Base-by-base conservation (phyloP, 37 sponge, comb jelly and placozoan species). In the Hexactinellida sp. region DNA sequence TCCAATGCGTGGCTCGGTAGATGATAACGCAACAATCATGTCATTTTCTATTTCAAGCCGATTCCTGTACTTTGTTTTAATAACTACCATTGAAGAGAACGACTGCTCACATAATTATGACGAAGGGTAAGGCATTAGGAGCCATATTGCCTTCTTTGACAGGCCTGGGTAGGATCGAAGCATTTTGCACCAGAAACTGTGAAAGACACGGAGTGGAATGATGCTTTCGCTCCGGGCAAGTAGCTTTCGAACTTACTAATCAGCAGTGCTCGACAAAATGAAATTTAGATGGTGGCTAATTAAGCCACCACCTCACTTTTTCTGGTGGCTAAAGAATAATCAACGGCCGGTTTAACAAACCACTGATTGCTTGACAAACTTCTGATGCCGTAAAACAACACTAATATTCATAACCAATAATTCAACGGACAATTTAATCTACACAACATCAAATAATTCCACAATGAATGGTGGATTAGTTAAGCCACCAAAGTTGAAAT, bases 11-110 rank as follows among this genome's bases (percentile, higher is more conserved):
- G 76, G 76, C 76, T 63, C 34, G 21, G 76, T 63, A 28, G 76
- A 63, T 63, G 76, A 63, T 63, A 63, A 63, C 13, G 76, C 76
- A n/a, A 63, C 76, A 63, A 63, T 63, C 76, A 63, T 63, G 76
- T 63, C 76, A 3, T n/a, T 63, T n/a, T 63, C 76, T 63, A 63
- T 10, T 63, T 63, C 76, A 63, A 63, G 76, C 28, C 76, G 76
- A 63, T 63, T 63, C 76, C 76, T 63, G 76, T 63, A 28, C 30
- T 63, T 63, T 7, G 76, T 63, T 63, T 63, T 63, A 7, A 63
- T 63, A 7, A 63, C 76, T 63, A 63, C 76, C 76, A 63, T 63
- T 63, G 76, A 21, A 63, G 76, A 63, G 76, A 63, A 63, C 76
- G 76, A 63, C 76, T 63, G 76, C 13, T 63, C 76, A 63, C 76